phyloP scores from a whole-genome alignment of 2,888 invertebrate species.

The Dynastes hyllus region DNA sequence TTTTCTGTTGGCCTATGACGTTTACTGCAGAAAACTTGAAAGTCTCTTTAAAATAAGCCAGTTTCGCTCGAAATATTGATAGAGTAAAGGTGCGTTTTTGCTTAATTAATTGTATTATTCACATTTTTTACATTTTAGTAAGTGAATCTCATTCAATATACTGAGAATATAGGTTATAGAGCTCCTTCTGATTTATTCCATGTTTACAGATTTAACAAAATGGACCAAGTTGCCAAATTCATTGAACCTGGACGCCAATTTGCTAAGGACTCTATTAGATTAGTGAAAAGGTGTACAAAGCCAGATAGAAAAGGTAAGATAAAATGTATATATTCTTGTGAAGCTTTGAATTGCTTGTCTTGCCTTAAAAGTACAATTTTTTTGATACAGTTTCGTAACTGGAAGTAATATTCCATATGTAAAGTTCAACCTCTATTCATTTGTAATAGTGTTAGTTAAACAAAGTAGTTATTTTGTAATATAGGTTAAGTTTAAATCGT shows the following conservation, averaged over 20 bases:
- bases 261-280: constrained; percentile 97
- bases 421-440: too few species aligned
- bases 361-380: background rate
- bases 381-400: too few species aligned
- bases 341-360: background rate
- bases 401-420: too few species aligned
- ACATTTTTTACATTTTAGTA: background rate
- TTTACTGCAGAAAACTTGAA: constrained; percentile 9
- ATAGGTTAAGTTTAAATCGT: too few species aligned
- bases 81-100: constrained; percentile 20
- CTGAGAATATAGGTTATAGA: constrained; percentile 26
- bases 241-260: constrained; percentile 97
- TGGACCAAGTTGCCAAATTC: constrained; percentile 98
- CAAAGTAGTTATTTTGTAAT: too few species aligned
- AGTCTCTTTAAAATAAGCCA: background rate
- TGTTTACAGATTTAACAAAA: constrained; percentile 67
- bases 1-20: constrained; percentile 40
- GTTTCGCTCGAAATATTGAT: constrained; percentile 4
- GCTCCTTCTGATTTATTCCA: background rate
- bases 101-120: background rate
- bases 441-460: too few species aligned
- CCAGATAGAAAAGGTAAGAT: constrained; percentile 95
- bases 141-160: too few species aligned
- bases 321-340: background rate
- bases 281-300: constrained; percentile 99